Conservation (phyloP, 2,888 invertebrate genomes). For the Athrips mouffetella region DNA sequence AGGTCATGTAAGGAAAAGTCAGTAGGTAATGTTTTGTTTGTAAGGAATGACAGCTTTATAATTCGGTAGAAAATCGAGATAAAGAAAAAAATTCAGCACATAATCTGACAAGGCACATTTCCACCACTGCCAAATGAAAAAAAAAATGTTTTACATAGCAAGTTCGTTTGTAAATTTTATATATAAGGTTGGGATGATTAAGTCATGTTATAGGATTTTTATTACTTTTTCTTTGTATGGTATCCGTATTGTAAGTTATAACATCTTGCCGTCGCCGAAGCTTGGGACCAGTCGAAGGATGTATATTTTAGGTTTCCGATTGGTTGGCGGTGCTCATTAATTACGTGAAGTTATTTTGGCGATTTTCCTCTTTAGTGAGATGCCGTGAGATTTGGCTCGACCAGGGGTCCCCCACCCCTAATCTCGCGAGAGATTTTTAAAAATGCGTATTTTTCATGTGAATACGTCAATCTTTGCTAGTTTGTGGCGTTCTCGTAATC, state of each 20-base stretch:
- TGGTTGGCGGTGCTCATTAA: too few relatives aligned
- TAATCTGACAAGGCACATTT: conserved; percentile 78
- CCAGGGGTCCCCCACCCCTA: too few relatives aligned
- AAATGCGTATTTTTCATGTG: too few relatives aligned
- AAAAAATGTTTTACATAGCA: conserved; percentile 51
- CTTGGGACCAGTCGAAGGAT: conserved; percentile 30
- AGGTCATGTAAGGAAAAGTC: conserved; percentile 69
- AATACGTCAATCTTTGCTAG: too few relatives aligned
- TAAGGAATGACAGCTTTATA: conserved; percentile 75
- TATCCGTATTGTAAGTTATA: conserved; percentile 60
- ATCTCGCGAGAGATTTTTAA: too few relatives aligned
- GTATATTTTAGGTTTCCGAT: conserved; percentile 32
- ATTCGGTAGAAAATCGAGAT: conserved; percentile 60
- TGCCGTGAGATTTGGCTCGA: too few relatives aligned
- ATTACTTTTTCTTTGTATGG: conserved; percentile 67
- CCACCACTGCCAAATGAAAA: conserved; percentile 75
- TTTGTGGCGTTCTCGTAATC: too few relatives aligned
- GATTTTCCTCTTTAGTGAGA: too few relatives aligned
- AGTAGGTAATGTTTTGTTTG: conserved; percentile 66
- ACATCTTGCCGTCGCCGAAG: conserved; percentile 53
- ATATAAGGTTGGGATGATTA: conserved; percentile 69
- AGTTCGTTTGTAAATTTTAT: conserved; percentile 69
- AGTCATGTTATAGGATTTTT: conserved; percentile 76
- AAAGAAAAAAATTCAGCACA: conserved; percentile 51
- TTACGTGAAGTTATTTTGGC: conserved; percentile 14